Evolutionary conservation across 1,140 invertebrate genomes (phyloP), one percentile per base, ranked within the genome.

Genomic region (Drosophila pseudoobscura): DNA sequence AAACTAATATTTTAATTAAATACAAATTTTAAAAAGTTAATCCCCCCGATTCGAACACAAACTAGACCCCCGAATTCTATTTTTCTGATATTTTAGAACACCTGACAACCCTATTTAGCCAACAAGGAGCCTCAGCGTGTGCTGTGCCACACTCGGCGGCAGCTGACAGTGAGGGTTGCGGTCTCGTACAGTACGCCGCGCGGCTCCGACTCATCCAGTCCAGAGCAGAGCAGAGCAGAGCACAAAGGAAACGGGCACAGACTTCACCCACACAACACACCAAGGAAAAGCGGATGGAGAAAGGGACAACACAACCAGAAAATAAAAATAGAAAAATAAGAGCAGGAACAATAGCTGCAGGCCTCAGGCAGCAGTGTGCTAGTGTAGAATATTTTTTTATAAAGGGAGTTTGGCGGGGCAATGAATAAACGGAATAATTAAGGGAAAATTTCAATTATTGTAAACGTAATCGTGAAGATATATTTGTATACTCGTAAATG

Each of bases 161-260:
- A 64, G 31, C 46, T 46, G 55, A 76, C 78, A 88, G 77, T 85
- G 82, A 87, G 82, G 82, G 82, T 85, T 85, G 82, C 82, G 73
- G 73, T 78, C 73, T 87, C 74, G 62, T 78, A 68, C 58, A 77
- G 83, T 79, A 62, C 83, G 78, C 78, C 66, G 83, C 71, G 83
- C 63, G 66, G 63, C 71, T 78, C 63, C 66, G 60, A 49, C 65
- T 64, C 17, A 53, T 58, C 53, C 29, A 50, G 53, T 59, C 44
- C 54, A 54, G 17, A 17, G 17, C 17, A 35, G 39, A 17, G 17
- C 17, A 35, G 39, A 20, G 11, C 31, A 31, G 11, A 31, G 53
- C 41, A 71, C 41, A 35, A 13, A 29, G 29, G 31, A 9, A 8
- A 31, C 29, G 44, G 47, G 46, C 52, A 47, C 58, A 58, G 11